phyloP scores from a whole-genome alignment of 2,888 invertebrate genomes.

The Drosophila melanosoma region DNA sequence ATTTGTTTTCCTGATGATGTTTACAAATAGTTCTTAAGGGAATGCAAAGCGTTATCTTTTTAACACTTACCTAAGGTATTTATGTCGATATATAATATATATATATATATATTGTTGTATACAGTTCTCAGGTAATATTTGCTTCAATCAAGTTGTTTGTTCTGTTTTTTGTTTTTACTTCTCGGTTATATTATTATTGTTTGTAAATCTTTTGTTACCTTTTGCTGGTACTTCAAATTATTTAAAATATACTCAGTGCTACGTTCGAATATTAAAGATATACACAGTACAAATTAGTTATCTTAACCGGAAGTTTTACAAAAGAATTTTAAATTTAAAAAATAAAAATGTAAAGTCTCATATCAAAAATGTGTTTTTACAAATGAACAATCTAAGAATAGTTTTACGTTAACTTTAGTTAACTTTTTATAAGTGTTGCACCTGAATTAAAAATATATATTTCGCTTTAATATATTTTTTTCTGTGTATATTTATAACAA shows the following conservation, averaged over 20 bases:
- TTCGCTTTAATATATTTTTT: neutral
- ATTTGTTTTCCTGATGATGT: slow-evolving; percentile 14
- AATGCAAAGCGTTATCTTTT: slow-evolving; percentile 43
- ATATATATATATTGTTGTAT: slow-evolving; percentile 9
- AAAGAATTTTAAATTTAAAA: neutral
- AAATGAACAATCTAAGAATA: neutral
- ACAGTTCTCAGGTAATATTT: slow-evolving; percentile 23
- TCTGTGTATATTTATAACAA: slow-evolving; percentile 1
- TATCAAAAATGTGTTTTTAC: neutral
- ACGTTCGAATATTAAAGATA: neutral
- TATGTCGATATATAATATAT: slow-evolving; percentile 17
- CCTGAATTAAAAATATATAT: neutral
- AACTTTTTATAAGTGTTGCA: neutral
- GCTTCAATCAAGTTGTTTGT: slow-evolving; percentile 57
- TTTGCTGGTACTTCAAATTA: slow-evolving; percentile 12
- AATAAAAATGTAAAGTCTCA: neutral
- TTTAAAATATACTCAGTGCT: slow-evolving; percentile 15
- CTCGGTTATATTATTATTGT: slow-evolving; percentile 5
- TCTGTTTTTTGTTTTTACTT: slow-evolving; percentile 22
- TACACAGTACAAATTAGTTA: neutral
- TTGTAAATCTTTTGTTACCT: slow-evolving; percentile 23
- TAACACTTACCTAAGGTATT: slow-evolving; percentile 35
- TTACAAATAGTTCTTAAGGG: slow-evolving; percentile 38
- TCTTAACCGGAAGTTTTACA: neutral
- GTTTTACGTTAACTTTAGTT: neutral